These are phyloP conservation scores for Bombus balteatus DNA, from an alignment of 1,140 invertebrate genomes.

Conservation along the genomic window DNA sequence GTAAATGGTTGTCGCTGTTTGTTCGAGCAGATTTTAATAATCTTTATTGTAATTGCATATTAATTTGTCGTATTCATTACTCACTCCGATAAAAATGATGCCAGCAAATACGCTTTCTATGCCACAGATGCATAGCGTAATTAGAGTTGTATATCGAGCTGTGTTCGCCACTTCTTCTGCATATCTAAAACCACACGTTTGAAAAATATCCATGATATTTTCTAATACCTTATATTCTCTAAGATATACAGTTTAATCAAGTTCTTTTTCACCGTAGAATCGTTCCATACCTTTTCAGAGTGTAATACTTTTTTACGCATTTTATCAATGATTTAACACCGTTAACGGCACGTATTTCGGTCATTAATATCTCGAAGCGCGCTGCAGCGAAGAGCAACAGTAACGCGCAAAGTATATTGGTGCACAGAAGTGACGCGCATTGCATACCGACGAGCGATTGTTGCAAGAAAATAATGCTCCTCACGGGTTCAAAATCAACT, in stretches of 20 bases:
- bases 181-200: slow-evolving; percentile 11
- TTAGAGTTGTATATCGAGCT: neutral
- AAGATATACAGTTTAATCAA: neutral
- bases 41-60: neutral
- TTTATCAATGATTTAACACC: neutral
- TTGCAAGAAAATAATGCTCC: slow-evolving; percentile 54
- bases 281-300: neutral
- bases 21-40: neutral
- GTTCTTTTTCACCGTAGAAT: neutral
- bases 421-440: slow-evolving; percentile 31
- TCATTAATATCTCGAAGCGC: slow-evolving; percentile 56
- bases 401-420: slow-evolving; percentile 59
- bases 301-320: neutral
- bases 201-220: neutral
- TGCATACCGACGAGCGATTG: slow-evolving; percentile 59
- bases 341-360: neutral
- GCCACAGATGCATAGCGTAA: neutral
- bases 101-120: neutral
- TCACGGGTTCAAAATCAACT: slow-evolving; percentile 41
- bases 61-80: neutral
- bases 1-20: slow-evolving; percentile 28
- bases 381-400: slow-evolving; percentile 57
- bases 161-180: neutral
- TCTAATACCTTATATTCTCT: neutral
- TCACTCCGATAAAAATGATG: slow-evolving; percentile 10